These are phyloP conservation scores for Poecilia velifera DNA, from an alignment of 2,797 vertebrate genomes.

Conservation along the genomic window DNA sequence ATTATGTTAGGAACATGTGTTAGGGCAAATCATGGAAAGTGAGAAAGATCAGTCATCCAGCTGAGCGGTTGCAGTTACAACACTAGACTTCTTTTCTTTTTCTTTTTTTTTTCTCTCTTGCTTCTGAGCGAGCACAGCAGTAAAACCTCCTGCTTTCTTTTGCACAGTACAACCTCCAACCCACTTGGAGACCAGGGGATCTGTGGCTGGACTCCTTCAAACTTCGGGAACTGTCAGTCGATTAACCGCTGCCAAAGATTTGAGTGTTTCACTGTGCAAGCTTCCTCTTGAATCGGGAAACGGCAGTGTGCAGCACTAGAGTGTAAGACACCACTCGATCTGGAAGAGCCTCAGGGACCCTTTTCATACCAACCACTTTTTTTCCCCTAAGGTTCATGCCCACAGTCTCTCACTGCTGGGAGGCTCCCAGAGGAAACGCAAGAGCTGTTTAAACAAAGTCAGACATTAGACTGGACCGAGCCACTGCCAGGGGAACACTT, in stretches of 20 bases:
- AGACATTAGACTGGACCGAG: slow-evolving; percentile 77
- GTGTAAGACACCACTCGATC: slow-evolving; percentile 82
- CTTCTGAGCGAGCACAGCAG: slow-evolving; percentile 15
- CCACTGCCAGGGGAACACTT: slow-evolving; percentile 81
- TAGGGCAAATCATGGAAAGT: slow-evolving; percentile 19
- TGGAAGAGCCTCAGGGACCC: slow-evolving; percentile 86
- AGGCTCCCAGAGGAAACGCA: slow-evolving; percentile 83
- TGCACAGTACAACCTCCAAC: slow-evolving; percentile 61
- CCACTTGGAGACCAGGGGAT: slow-evolving; percentile 59
- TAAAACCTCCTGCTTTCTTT: slow-evolving; percentile 43
- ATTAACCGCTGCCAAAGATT: slow-evolving; percentile 66
- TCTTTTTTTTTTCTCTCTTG: slow-evolving; percentile 8
- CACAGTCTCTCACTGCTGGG: slow-evolving; percentile 79
- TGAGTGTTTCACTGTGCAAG: slow-evolving; percentile 27
- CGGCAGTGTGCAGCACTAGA: slow-evolving; percentile 56
- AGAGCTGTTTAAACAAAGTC: slow-evolving; percentile 81
- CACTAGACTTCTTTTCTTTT: neutral
- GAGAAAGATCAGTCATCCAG: neutral
- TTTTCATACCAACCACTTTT: slow-evolving; percentile 71
- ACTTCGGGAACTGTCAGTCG: slow-evolving; percentile 59
- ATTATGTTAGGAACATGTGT: slow-evolving; percentile 14
- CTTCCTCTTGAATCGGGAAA: slow-evolving; percentile 54
- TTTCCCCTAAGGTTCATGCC: slow-evolving; percentile 74
- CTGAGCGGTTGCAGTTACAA: slow-evolving; percentile 13
- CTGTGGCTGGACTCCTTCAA: slow-evolving; percentile 63